Base-by-base conservation (phyloP, 2,888 invertebrate species). In the Cerceris rybyensis region DNA sequence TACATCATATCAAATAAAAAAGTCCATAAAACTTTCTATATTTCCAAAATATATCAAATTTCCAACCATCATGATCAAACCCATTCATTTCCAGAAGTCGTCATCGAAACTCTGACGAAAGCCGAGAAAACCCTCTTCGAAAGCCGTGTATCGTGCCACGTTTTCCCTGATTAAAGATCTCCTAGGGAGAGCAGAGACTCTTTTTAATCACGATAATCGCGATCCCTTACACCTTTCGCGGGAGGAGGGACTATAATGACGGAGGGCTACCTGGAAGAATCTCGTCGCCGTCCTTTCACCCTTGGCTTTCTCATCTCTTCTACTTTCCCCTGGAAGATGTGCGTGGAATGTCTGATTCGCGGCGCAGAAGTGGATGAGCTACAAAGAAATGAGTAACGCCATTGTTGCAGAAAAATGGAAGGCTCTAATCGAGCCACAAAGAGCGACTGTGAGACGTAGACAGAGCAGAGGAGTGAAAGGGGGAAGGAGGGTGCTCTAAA, bases 381-480 rank as follows among this genome's bases (percentile, higher is more conserved):
- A 73, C 67, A 64, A 71, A 75, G 66, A 57, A 59, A 58, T 63
- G 70, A 54, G 70, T 65, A 75, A 75, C 74, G 75, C 43, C 60
- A 57, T 78, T 70, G 75, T 76, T 80, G 72, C 67, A 69, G 74
- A 75, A 79, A 75, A 76, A 75, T 73, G 79, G 67, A 76, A 81
- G 64, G 68, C 58, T 58, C 76, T 70, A 70, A 78, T 75, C 75
- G 78, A 67, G 76, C 58, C 43, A 28, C 42, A 11, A 60, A 39
- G 28, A 55, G 11, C 1, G 11, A 55, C 17, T 7, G 0, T 7
- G 41, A 14, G 7, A 39, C 8, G 16, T 14, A 7, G 13, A 54
- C 46, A 43, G 39, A 14, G 14, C 16, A 9, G 16, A 7, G 9
- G 50, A 41, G 59, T 8, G 43, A 28, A 43, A 59, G 43, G 50